These are phyloP conservation scores for Meriones unguiculatus DNA, from an alignment of 2,113 vertebrate genomes.

Conservation along the genomic window DNA sequence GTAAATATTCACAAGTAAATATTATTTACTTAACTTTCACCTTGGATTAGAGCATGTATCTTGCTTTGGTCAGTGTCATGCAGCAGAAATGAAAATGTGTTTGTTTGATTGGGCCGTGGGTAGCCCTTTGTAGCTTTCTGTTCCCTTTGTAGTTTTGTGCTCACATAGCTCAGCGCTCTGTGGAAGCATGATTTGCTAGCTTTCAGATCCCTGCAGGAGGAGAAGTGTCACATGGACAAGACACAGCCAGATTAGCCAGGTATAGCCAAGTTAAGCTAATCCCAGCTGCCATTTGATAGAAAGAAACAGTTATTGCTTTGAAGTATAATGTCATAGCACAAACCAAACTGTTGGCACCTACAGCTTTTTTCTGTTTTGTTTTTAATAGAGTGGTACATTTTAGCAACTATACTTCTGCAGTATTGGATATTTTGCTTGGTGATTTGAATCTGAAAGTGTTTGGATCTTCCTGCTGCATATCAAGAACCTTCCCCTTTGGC, in stretches of 20 bases:
- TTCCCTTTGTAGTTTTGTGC: neutral
- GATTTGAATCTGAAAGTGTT: neutral
- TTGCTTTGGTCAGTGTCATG: neutral
- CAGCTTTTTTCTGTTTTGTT: neutral
- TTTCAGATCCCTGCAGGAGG: neutral
- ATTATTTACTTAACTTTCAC: neutral
- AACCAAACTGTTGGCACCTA: neutral
- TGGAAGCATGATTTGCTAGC: neutral
- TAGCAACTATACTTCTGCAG: neutral
- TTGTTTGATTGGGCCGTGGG: neutral
- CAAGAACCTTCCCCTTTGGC: neutral
- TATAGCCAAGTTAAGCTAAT: no score
- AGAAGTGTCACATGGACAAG: neutral
- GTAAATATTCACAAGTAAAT: neutral
- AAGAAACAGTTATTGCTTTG: neutral
- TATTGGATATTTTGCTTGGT: neutral
- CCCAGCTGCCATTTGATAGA: neutral
- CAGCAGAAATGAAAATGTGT: neutral
- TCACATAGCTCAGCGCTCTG: neutral
- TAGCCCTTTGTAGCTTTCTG: rapidly evolving
- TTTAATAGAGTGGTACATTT: neutral
- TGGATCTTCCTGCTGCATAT: neutral
- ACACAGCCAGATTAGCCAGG: neutral
- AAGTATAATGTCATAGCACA: neutral
- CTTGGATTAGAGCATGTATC: neutral